Base-by-base conservation (phyloP, 2,888 invertebrate genomes). In the Sinopyrophorus schimmeli region DNA sequence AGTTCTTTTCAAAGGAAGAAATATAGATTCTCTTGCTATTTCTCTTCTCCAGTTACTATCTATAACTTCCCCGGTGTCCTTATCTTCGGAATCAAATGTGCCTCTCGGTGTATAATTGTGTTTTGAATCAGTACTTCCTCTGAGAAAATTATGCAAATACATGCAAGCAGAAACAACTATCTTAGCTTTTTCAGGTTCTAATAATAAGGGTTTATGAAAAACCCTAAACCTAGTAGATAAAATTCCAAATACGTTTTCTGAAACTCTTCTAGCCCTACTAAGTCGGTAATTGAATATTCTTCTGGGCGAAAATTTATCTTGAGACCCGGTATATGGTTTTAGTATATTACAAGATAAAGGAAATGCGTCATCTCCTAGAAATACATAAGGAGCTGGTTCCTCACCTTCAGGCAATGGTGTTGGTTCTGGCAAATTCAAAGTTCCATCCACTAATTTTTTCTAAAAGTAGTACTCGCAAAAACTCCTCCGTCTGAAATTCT, bases 281-380 rank as follows among this genome's bases (percentile, higher is more conserved):
- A n/a, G n/a, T n/a, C n/a, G n/a, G 54, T 65, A 64, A 48, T 67
- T 65, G 47, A 62, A 67, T 43, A 63, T 54, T 51, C 51, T 59
- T 58, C 58, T 56, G 50, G 56, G 40, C 28, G 55, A 20, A 37
- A 53, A 31, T 55, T 61, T 49, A 50, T 37, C 51, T 55, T 57
- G 55, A 14, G 57, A 53, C 35, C 53, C 51, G 27, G 57, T 51
- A 53, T 58, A 65, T 34, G 60, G 60, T 7, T 62, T 59, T 62
- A 64, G 24, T 24, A 24, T 5, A 24, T 24, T 24, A 3, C n/a
- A 10, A 24, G 24, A 24, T 7, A 24, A 24, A 62, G 57, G 58
- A 47, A 66, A 64, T 17, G 60, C 62, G 50, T 63, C 61, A 58
- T 63, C 65, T 28, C 57, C 63, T 35, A 53, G 7, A 9, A 48